These are phyloP conservation scores for Xenus cinereus DNA, from an alignment of 2,113 vertebrate genomes.

Conservation along the genomic window DNA sequence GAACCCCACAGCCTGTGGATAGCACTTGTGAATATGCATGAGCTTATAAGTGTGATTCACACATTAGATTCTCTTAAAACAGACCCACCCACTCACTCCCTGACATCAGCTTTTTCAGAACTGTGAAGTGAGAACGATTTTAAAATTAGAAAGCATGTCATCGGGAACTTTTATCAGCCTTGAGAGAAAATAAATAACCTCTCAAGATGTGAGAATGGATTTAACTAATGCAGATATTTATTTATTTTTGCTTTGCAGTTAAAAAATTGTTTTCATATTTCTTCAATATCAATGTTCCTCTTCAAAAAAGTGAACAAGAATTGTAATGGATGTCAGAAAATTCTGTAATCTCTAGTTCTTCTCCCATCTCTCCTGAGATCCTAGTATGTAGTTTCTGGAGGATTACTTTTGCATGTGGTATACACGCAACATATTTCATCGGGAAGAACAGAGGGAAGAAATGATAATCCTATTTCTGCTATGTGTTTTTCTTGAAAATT, in stretches of 20 bases:
- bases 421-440: not conserved
- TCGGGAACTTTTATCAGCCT: conserved; percentile 77
- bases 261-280: conserved; percentile 61
- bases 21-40: conserved; percentile 75
- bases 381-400: conserved; percentile 17
- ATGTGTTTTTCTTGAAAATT: conserved; percentile 15
- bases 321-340: conserved; percentile 60
- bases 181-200: conserved; percentile 78
- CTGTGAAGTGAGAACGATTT: conserved; percentile 78
- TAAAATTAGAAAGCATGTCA: conserved; percentile 84
- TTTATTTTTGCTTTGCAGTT: conserved; percentile 68
- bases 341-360: conserved; percentile 16
- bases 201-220: conserved; percentile 66
- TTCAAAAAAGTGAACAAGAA: conserved; percentile 52
- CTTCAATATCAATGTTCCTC: not conserved
- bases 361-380: not conserved
- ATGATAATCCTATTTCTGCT: not conserved
- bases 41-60: conserved; percentile 80
- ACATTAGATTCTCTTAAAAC: conserved; percentile 67
- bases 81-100: conserved; percentile 77
- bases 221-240: conserved; percentile 69
- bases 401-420: conserved; percentile 45
- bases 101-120: conserved; percentile 78
- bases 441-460: not conserved
- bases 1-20: conserved; percentile 48